Evolutionary conservation across 2,797 vertebrate species (phyloP).

Genomic region (Buphagus erythrorhynchus): DNA sequence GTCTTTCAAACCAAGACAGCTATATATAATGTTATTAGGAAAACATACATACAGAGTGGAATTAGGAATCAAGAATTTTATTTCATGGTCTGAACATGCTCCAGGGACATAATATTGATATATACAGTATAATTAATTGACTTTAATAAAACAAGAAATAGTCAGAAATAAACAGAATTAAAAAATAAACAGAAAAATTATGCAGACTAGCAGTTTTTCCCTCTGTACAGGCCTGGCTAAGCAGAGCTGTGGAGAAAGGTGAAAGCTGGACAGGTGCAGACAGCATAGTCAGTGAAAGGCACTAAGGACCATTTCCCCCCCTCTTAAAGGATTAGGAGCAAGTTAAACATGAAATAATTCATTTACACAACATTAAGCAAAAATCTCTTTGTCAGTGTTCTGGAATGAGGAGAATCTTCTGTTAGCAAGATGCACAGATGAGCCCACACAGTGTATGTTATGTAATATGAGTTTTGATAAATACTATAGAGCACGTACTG

Average conservation of each 20-base stretch:
- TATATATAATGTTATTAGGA: neutral
- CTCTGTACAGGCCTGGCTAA: neutral
- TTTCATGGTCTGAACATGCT: constrained; percentile 75
- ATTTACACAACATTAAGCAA: neutral
- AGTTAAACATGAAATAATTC: neutral
- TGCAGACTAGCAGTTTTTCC: neutral
- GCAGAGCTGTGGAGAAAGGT: neutral
- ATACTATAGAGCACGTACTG: neutral
- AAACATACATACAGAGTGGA: neutral
- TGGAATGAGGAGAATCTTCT: neutral
- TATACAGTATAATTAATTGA: constrained; percentile 63
- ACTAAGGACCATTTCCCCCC: constrained; percentile 56
- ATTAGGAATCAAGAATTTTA: constrained; percentile 65
- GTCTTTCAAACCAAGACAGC: neutral
- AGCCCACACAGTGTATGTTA: neutral
- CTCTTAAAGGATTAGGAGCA: constrained; percentile 38
- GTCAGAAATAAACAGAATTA: constrained; percentile 30
- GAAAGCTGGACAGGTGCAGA: constrained; percentile 48
- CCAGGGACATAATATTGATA: constrained; percentile 58
- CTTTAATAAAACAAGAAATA: constrained; percentile 49
- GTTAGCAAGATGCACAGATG: neutral
- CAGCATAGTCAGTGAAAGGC: constrained; percentile 68
- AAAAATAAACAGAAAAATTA: constrained; percentile 47
- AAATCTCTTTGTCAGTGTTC: neutral
- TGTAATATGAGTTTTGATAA: neutral